phyloP scores from a whole-genome alignment of 2,888 invertebrate species.

The Ormyrus pomaceus region DNA sequence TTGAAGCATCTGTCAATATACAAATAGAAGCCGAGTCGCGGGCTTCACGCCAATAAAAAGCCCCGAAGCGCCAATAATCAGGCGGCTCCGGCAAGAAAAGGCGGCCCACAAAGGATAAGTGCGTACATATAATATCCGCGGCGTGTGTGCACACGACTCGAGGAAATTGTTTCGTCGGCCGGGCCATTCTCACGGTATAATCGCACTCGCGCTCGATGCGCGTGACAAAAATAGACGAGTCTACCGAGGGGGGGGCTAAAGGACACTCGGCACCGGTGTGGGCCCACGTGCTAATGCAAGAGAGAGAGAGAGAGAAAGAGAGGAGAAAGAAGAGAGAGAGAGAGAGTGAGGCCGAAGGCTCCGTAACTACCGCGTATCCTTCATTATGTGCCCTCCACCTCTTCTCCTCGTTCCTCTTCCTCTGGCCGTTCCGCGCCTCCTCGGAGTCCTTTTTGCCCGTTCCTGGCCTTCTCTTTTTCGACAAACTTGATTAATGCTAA shows the following conservation, averaged over 20 bases:
- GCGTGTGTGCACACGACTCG: conserved; percentile 1
- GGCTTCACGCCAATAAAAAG: no score
- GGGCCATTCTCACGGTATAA: conserved; percentile 59
- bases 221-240: conserved; percentile 62
- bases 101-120: not conserved
- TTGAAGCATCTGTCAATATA: no score
- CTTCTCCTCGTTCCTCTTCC: conserved; percentile 32
- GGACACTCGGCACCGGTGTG: conserved; percentile 49
- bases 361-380: conserved; percentile 49
- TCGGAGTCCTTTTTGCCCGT: not conserved
- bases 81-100: not conserved
- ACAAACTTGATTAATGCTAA: conserved; percentile 57
- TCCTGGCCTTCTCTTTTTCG: conserved; percentile 53
- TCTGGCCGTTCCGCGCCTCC: conserved; percentile 35
- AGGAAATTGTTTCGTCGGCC: conserved; percentile 5
- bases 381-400: conserved; percentile 42
- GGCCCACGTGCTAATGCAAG: conserved; percentile 41
- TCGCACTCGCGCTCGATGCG: conserved; percentile 58
- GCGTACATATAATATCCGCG: not conserved
- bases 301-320: not conserved
- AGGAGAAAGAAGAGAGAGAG: not conserved
- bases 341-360: conserved; percentile 8
- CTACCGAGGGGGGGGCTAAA: conserved; percentile 43
- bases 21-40: no score
- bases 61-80: no score